Evolutionary conservation across 2,888 invertebrate species (phyloP).

Genomic region (Sturmia bella): DNA sequence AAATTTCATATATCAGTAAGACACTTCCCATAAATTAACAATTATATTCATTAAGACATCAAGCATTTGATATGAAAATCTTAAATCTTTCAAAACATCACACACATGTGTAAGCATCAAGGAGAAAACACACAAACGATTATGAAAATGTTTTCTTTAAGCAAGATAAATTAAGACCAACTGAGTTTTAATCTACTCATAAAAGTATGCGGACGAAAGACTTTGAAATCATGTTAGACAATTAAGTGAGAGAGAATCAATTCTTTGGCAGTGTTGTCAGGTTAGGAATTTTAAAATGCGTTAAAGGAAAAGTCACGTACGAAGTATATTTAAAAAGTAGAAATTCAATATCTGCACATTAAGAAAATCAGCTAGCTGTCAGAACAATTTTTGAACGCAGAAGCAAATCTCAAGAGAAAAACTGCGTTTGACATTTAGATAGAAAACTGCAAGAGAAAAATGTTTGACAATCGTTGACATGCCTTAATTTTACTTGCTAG

Average conservation of each 20-base stretch:
- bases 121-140: background rate
- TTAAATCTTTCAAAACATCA: slow-evolving; percentile 15
- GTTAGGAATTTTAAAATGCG: too few relatives aligned
- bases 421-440: too few relatives aligned
- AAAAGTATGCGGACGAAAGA: slow-evolving; percentile 25
- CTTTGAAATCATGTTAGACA: slow-evolving; percentile 37
- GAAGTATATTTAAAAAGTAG: too few relatives aligned
- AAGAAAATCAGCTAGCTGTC: too few relatives aligned
- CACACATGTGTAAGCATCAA: slow-evolving; percentile 7
- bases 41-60: slow-evolving; percentile 67
- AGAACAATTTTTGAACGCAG: too few relatives aligned
- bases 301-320: too few relatives aligned
- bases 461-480: too few relatives aligned
- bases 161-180: slow-evolving; percentile 41
- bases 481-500: too few relatives aligned
- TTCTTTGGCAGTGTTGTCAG: too few relatives aligned
- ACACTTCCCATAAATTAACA: slow-evolving; percentile 57
- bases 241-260: slow-evolving; percentile 48
- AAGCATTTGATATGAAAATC: slow-evolving; percentile 34
- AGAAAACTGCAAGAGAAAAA: too few relatives aligned
- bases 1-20: slow-evolving; percentile 16
- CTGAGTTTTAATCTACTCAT: slow-evolving; percentile 64
- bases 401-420: too few relatives aligned
- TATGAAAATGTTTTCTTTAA: background rate
- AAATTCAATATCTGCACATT: too few relatives aligned